These are phyloP conservation scores for Thelaira solivaga DNA, from an alignment of 2,888 invertebrate genomes.

Conservation along the genomic window DNA sequence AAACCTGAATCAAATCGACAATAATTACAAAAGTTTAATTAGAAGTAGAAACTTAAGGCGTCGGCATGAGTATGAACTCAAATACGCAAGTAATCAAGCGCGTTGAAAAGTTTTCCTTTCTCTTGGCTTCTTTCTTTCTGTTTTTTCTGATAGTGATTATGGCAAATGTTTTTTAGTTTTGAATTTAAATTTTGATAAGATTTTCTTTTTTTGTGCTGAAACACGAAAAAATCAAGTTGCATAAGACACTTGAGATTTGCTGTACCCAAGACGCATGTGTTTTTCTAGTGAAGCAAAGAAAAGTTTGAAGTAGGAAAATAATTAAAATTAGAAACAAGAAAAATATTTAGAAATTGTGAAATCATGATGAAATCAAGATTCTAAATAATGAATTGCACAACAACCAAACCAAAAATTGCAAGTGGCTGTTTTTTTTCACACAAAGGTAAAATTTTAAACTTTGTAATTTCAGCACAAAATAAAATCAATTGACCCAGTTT, in stretches of 20 bases:
- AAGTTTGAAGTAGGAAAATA: background rate
- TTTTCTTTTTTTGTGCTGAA: conserved; percentile 17
- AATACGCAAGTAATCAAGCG: conserved; percentile 45
- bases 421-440: background rate
- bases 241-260: conserved; percentile 54
- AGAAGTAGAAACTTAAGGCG: conserved; percentile 52
- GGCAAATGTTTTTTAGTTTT: conserved; percentile 25
- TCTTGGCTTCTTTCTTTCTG: too few species aligned
- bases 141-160: conserved; percentile 35
- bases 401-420: background rate
- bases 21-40: conserved; percentile 63
- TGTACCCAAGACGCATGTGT: background rate
- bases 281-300: background rate
- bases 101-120: conserved; percentile 26
- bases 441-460: conserved; percentile 21
- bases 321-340: conserved; percentile 25
- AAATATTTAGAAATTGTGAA: conserved; percentile 38
- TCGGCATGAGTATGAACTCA: conserved; percentile 25
- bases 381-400: conserved; percentile 37
- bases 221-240: conserved; percentile 29
- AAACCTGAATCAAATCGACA: conserved; percentile 41
- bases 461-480: background rate
- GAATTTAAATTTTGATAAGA: conserved; percentile 1
- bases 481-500: conserved; percentile 30
- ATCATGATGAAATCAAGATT: conserved; percentile 40